Base-by-base conservation (phyloP, 2,113 vertebrate species). In the Pipa parva region DNA sequence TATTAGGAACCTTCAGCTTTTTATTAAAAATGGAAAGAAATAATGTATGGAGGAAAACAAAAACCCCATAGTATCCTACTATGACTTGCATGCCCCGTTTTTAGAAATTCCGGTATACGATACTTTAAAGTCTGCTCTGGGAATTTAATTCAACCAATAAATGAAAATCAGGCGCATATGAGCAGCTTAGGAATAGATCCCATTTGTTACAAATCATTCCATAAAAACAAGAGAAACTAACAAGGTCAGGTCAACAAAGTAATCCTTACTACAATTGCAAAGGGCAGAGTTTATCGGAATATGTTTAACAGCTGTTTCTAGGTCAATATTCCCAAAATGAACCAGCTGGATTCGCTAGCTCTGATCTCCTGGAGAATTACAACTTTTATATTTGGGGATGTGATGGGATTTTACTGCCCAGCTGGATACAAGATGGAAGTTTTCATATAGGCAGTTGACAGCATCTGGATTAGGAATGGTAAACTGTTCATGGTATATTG, bases 401-500 rank as follows among this genome's bases (percentile, higher is more conserved):
- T 20, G 65, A 52, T 25, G 22, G 18, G 18, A 12, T 60, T 69
- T 60, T 60, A 59, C 48, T 27, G 48, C 46, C 46, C 65, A 69
- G 56, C 45, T 69, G 65, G 31, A 3, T 28, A 60, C 57, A 69
- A 69, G 65, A 69, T 69, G 65, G 65, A n/a, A n/a, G 36, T 36
- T 68, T 68, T 42, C 36, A 33, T 48, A 59, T 27, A 37, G 22
- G 54, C 49, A 37, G 58, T 59, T 42, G 36, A 36, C 15, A n/a
- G 33, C 55, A 68, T 59, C 39, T 69, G 56, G 65, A 10, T 7
- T 4, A 2, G 21, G 10, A 26, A 27, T 26, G 17, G 7, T 25
- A 10, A 48, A 26, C 10, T 9, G 15, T 52, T 17, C 36, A 11
- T 2, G 24, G 42, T 22, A 52, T 31, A 20, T 15, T 29, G 28